Percentiles rank a stretch among this genome's conserved stretches.
Conservation (phyloP, 1,140 invertebrate genomes). For the Ips nitidus region DNA sequence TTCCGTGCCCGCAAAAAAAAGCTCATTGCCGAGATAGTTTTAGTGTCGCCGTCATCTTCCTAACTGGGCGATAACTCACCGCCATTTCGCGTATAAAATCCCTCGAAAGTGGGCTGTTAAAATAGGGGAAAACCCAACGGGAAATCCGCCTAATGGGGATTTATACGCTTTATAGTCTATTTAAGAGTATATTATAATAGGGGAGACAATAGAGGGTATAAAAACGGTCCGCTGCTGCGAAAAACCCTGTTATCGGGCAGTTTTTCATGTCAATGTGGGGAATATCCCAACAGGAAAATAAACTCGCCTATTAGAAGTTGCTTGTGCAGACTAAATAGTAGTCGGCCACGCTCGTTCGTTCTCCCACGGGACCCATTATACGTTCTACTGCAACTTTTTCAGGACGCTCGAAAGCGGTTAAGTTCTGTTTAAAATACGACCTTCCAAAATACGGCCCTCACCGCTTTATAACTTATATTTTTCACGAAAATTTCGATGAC, state of each 20-base stretch:
- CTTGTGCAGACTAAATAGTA: neutral
- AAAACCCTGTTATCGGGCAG: neutral
- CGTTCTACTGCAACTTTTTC: constrained; percentile 1
- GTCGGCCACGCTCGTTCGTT: neutral
- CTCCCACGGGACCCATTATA: neutral
- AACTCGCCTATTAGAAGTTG: constrained; percentile 6
- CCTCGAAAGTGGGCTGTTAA: constrained; percentile 1
- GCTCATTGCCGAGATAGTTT: too few species aligned
- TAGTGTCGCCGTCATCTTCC: too few species aligned
- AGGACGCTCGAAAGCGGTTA: neutral
- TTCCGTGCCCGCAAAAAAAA: too few species aligned
- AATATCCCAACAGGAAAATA: neutral
- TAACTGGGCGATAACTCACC: neutral
- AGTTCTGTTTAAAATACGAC: neutral
- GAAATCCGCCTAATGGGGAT: constrained; percentile 1
- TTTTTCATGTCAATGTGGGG: neutral
- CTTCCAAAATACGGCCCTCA: too few species aligned
- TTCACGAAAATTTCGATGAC: too few species aligned
- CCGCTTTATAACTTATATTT: too few species aligned
- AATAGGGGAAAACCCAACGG: neutral
- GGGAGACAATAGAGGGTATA: neutral
- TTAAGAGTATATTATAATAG: constrained; percentile 1
- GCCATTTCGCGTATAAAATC: neutral
- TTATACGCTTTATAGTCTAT: constrained; percentile 5
- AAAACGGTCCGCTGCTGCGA: neutral